Base-by-base conservation (phyloP, 1,140 invertebrate genomes). In the Teleopsis dalmanni region DNA sequence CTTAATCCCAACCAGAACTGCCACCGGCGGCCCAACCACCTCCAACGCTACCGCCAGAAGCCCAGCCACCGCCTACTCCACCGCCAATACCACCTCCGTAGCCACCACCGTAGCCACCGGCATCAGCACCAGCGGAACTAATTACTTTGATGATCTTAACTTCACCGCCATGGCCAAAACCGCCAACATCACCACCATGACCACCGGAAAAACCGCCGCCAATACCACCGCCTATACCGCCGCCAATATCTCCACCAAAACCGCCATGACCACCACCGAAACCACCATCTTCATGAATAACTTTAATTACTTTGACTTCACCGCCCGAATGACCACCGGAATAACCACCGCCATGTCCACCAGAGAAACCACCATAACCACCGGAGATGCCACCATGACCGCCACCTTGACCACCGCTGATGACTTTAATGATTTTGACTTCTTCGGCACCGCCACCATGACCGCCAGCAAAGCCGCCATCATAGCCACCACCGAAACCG, bases 131-230 rank as follows among this genome's bases (percentile, higher is more conserved):
- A 9, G 53, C 50, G 33, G 48, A 52, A 34, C 58, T 54, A 22
- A 62, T 59, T 34, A 59, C 51, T 42, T 62, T 62, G 8, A 60
- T 48, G 47, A 61, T 58, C 27, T 61, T 61, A 13, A 52, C 29
- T 47, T 47, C 50, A 8, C 33, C 44, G 21, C 38, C 31, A 18
- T 48, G 45, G 10, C 40, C 47, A 35, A 43, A 35, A 16, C 46
- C 48, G n/a, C 46, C 33, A 5, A 11, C 13, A n/a, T 23, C 19
- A 45, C 54, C 54, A 13, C 38, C 47, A 10, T 35, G 18, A 18
- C 47, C 51, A 38, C 47, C 54, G 3, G 25, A 50, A 5, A 44
- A 22, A 23, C 31, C 37, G 16, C 9, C 31, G n/a, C 50, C 52
- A 13, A 40, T 44, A 31, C 22, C 27, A 26, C 34, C 35, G 40